Percentiles rank a stretch among this genome's conserved stretches.
Evolutionary conservation across 2,797 vertebrate genomes (phyloP).

Genomic region (Tarsius wallacei): DNA sequence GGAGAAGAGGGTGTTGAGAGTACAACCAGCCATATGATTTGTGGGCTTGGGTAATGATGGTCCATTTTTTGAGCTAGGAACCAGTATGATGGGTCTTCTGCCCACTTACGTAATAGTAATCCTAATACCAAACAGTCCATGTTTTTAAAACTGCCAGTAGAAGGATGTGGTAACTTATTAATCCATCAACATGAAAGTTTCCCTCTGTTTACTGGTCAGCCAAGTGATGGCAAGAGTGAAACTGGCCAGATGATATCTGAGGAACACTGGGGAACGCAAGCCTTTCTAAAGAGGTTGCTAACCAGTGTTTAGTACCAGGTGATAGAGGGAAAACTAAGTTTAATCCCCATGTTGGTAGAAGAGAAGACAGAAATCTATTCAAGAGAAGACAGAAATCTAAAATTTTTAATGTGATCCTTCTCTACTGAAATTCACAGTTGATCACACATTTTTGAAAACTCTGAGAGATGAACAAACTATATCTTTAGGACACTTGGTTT

Average conservation of each 20-base stretch:
- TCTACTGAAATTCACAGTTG: background rate
- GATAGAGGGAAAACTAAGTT: background rate
- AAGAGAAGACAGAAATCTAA: background rate
- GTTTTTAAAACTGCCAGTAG: slow-evolving; percentile 12
- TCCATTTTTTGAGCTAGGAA: background rate
- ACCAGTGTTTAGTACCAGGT: background rate
- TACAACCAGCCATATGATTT: background rate
- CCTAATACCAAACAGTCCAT: background rate
- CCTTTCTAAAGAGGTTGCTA: background rate
- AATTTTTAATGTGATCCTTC: background rate
- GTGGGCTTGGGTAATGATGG: background rate
- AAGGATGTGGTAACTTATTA: background rate
- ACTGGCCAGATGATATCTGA: too few relatives aligned
- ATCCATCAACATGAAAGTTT: background rate
- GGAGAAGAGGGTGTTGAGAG: background rate
- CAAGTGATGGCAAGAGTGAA: background rate
- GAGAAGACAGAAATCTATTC: too few relatives aligned
- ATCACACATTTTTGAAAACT: background rate
- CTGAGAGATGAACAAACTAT: background rate
- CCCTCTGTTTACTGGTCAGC: background rate
- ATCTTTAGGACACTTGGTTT: background rate
- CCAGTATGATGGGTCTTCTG: background rate
- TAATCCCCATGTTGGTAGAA: background rate
- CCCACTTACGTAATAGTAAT: background rate
- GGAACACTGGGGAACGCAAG: rapidly evolving